Evolutionary conservation across 1,140 invertebrate species (phyloP), one percentile per base, ranked within the genome.

Genomic region (Heliconius melpomene): DNA sequence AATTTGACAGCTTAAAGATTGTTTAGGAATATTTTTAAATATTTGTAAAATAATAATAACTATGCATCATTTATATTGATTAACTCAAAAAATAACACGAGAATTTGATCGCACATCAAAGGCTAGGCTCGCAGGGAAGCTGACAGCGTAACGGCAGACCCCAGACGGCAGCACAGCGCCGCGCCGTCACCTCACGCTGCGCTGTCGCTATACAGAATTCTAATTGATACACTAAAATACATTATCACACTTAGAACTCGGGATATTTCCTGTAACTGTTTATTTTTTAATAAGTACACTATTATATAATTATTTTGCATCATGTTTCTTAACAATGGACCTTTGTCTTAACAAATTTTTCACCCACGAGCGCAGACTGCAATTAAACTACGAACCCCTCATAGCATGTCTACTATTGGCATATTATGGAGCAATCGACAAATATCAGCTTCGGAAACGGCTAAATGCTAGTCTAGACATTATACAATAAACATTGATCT

Each of bases 161-260:
- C 86, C 83, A 81, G 86, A 81, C 87, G 79, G 88, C 46, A 73
- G 78, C 77, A 82, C 85, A 82, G 87, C 85, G 80, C 88, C 80
- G 90, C 79, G 83, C 79, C 81, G 84, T 76, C 84, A 85, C 79
- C 83, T 85, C 92, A 89, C 86, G 91, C 92, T 93, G 92, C 7
- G 91, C 79, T 86, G 86, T 88, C 90, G 86, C 84, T 83, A 91
- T 86, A 92, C 92, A 93, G 84, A 89, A 89, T 88, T 94, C 91
- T 93, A 93, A 94, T 94, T 94, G 91, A 94, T 90, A 92, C 91
- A 90, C 90, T 93, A 93, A 90, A 91, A 88, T 90, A 89, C 88
- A 85, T 89, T 88, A 90, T 72, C 29, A 40, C 60, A 66, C 26
- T 26, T 66, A 16, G 11, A 26, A 66, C 11, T 26, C 23, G 26